Percentiles rank a stretch among this genome's conserved stretches.
phyloP scores from a whole-genome alignment of 2,797 vertebrate species.

The Bradypodion pumilum region DNA sequence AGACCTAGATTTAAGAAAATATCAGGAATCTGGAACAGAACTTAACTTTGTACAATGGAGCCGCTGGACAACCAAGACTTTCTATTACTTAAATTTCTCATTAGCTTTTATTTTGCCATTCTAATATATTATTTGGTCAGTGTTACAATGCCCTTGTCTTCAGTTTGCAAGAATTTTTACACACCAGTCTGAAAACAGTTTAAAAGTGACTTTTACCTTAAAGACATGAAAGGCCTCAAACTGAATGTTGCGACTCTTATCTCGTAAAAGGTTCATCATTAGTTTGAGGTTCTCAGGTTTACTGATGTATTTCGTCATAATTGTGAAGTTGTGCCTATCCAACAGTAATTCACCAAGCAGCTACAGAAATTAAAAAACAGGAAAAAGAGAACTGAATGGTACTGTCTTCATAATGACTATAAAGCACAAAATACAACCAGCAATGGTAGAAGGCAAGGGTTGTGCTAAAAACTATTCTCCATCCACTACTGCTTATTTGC shows the following conservation, averaged over 20 bases:
- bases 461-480: neutral
- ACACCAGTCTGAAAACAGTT: neutral
- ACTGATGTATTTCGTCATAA: slow-evolving; percentile 89
- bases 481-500: neutral
- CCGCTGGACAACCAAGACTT: neutral
- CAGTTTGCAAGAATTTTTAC: neutral
- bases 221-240: slow-evolving; percentile 89
- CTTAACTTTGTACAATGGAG: neutral
- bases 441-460: neutral
- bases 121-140: neutral
- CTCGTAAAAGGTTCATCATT: slow-evolving; percentile 87
- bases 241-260: slow-evolving; percentile 88
- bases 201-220: slow-evolving; percentile 73
- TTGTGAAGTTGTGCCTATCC: slow-evolving; percentile 87
- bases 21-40: neutral
- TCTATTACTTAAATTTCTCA: neutral
- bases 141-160: neutral
- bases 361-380: slow-evolving; percentile 59
- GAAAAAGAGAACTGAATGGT: slow-evolving; percentile 7
- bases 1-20: neutral
- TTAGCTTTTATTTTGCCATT: neutral
- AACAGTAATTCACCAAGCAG: slow-evolving; percentile 84
- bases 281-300: slow-evolving; percentile 88
- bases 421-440: neutral
- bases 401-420: neutral